These are phyloP conservation scores for Rhagoletis zephyria DNA, from an alignment of 1,140 invertebrate genomes.

Conservation along the genomic window DNA sequence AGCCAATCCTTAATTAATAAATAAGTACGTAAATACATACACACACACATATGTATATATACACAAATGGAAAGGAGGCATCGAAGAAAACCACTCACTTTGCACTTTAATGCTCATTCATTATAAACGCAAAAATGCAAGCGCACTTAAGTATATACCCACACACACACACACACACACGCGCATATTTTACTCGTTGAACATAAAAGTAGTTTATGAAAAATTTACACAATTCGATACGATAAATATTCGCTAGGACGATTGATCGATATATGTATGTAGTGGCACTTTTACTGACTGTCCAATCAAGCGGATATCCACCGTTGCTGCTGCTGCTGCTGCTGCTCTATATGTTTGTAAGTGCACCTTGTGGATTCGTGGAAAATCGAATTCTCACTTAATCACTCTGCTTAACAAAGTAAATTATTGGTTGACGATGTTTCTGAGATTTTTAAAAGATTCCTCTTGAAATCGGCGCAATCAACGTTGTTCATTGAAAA, in stretches of 20 bases:
- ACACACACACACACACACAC: neutral
- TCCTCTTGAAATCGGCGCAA: slow-evolving; percentile 8
- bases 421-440: slow-evolving; percentile 27
- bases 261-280: neutral
- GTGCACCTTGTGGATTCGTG: neutral
- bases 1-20: slow-evolving; percentile 25
- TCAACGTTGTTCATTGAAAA: neutral
- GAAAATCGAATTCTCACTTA: slow-evolving; percentile 19
- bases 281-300: neutral
- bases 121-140: slow-evolving; percentile 20
- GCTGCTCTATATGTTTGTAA: neutral
- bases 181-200: neutral
- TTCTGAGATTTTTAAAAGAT: slow-evolving; percentile 40
- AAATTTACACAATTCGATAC: slow-evolving; percentile 24
- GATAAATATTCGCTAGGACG: neutral
- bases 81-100: slow-evolving; percentile 21
- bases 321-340: neutral
- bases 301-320: neutral
- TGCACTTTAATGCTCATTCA: slow-evolving; percentile 38
- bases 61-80: neutral
- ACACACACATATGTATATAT: slow-evolving; percentile 4
- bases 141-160: neutral
- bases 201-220: slow-evolving; percentile 15
- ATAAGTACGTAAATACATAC: no score
- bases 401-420: slow-evolving; percentile 20